phyloP scores from a whole-genome alignment of 1,140 invertebrate genomes.

The Caenorhabditis elegans region WBcel235 BX284602.5:8903001-8903500 shows the following conservation, averaged over 20 bases:
- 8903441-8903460: conserved; percentile 43
- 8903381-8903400: conserved; percentile 45
- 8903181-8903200: neutral
- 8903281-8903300: neutral
- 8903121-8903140: neutral
- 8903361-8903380: conserved; percentile 7
- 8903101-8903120: neutral
- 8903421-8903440: conserved; percentile 36
- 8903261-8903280: conserved; percentile 18
- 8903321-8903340: neutral
- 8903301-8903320: conserved; percentile 22
- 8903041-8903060: neutral
- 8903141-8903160: neutral
- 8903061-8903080: neutral
- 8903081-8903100: neutral
- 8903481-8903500: conserved; percentile 39
- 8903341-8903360: conserved; percentile 3
- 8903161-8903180: neutral
- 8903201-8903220: neutral
- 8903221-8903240: conserved; percentile 11
- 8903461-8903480: conserved; percentile 48
- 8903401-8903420: conserved; percentile 40
- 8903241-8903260: neutral
- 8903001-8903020: neutral
- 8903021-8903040: neutral